Evolutionary conservation across 2,888 invertebrate genomes (phyloP), one percentile per base, ranked within the genome.

Genomic region (Callyntrura guangdongensis): DNA sequence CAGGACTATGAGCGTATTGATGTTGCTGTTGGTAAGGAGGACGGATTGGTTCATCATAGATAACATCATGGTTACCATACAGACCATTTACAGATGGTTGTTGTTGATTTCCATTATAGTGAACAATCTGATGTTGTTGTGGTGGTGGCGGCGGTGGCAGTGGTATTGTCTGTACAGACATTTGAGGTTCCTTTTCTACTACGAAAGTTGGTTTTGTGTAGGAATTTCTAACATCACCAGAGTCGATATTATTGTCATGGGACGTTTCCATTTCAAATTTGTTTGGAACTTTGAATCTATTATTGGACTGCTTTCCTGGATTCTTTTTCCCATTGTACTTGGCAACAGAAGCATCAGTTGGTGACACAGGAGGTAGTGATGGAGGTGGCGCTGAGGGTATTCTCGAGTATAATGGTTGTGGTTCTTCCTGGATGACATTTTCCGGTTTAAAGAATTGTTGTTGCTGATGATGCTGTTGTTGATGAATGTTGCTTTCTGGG

Each of bases 201-300:
- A 4, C 2, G 45, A n/a, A 77, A 22, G 22, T 12, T 8, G 77
- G 53, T 14, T 59, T 79, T 22, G 17, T 17, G 27, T 27, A 56
- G 0, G 79, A 25, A 11, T 79, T 79, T 27, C 56, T 27, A 36
- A 45, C 36, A 2, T 45, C 79, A 9, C 11, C 53, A 12, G 17
- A 1, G 4, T 27, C 59, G 0, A 12, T 22, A 45, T 17, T 45
- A 47, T 82, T 82, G n/a, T 47, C 9, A 47, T 59, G 56, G 59
- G 27, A 12, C 36, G 56, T n/a, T n/a, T n/a, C n/a, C 0, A 49
- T 45, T 12, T 89, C 17, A 47, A 89, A 89, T n/a, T 84, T 89
- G 6, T 69, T 79, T 0, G 89, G 89, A 27, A 89, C 67, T 64
- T 79, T 89, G 67, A 89, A 89, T 45, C 89, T 84, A n/a, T 25